These are phyloP conservation scores for Malaclemys terrapin DNA, from an alignment of 2,113 vertebrate genomes.

Conservation along the genomic window DNA sequence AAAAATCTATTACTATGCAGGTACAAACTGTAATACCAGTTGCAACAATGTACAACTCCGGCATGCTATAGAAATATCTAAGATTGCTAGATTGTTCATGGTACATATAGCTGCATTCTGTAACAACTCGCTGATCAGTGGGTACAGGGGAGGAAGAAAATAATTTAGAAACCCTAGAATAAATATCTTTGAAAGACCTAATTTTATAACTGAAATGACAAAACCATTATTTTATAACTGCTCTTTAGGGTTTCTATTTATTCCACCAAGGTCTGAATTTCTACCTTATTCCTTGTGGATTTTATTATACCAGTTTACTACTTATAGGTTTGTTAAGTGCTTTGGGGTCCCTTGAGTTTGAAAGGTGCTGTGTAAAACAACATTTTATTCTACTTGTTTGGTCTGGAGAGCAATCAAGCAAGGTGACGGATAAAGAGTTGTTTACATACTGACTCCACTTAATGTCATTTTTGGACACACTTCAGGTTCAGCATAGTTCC, in stretches of 20 bases:
- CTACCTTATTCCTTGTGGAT: conserved; percentile 15
- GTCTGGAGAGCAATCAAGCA: background rate
- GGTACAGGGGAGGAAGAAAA: conserved; percentile 6
- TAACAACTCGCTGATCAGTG: accelerated
- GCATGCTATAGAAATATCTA: accelerated
- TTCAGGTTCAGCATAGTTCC: conserved; percentile 46
- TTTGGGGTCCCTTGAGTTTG: conserved; percentile 25
- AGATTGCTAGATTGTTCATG: background rate
- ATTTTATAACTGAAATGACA: background rate
- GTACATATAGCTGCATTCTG: background rate
- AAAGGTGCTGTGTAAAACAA: conserved; percentile 38
- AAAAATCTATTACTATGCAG: background rate
- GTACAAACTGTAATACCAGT: background rate
- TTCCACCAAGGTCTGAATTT: conserved; percentile 31
- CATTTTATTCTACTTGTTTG: conserved; percentile 43
- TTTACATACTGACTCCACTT: conserved; percentile 21
- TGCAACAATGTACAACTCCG: accelerated
- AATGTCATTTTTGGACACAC: background rate
- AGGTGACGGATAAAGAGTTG: conserved; percentile 42
- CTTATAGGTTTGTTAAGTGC: conserved; percentile 10
- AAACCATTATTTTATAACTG: background rate
- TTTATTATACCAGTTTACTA: conserved; percentile 14
- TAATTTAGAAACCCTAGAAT: background rate
- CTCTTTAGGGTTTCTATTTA: background rate
- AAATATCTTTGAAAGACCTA: background rate